A percentile compares a stretch with the other conserved stretches of the same genome.
These are phyloP conservation scores for Melanotus villosus DNA, from an alignment of 2,888 invertebrate genomes.

Conservation along the genomic window DNA sequence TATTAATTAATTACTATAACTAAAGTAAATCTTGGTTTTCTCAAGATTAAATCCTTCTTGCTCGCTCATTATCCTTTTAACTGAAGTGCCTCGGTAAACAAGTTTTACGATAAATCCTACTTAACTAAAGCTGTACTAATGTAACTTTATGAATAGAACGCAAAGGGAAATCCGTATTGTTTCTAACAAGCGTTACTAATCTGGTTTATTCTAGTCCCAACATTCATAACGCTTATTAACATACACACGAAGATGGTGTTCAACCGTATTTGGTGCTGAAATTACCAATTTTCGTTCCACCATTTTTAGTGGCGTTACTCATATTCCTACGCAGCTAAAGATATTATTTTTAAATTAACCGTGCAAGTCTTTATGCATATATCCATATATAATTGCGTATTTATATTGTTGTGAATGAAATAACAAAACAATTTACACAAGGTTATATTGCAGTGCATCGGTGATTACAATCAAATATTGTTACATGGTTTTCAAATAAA, in stretches of 20 bases:
- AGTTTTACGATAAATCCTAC: constrained; percentile 41
- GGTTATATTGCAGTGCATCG: too few relatives aligned
- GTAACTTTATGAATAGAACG: constrained; percentile 41
- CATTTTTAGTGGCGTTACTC: constrained; percentile 2
- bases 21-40: not conserved
- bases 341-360: not conserved
- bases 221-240: constrained; percentile 43
- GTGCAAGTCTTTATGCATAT: not conserved
- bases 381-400: not conserved
- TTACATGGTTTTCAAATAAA: too few relatives aligned
- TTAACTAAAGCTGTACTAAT: constrained; percentile 42
- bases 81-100: constrained; percentile 33
- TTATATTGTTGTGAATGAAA: too few relatives aligned
- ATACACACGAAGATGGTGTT: constrained; percentile 19
- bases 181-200: constrained; percentile 47
- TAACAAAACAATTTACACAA: too few relatives aligned
- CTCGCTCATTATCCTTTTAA: constrained; percentile 27
- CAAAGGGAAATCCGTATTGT: constrained; percentile 43
- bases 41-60: constrained; percentile 22
- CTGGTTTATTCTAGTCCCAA: constrained; percentile 36
- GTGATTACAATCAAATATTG: too few relatives aligned
- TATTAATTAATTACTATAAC: not conserved
- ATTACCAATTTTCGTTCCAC: not conserved
- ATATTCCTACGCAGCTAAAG: not conserved
- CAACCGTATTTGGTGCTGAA: constrained; percentile 13